Base-by-base conservation (phyloP, 2,888 invertebrate genomes). In the Sceliomorpha sp. region DNA sequence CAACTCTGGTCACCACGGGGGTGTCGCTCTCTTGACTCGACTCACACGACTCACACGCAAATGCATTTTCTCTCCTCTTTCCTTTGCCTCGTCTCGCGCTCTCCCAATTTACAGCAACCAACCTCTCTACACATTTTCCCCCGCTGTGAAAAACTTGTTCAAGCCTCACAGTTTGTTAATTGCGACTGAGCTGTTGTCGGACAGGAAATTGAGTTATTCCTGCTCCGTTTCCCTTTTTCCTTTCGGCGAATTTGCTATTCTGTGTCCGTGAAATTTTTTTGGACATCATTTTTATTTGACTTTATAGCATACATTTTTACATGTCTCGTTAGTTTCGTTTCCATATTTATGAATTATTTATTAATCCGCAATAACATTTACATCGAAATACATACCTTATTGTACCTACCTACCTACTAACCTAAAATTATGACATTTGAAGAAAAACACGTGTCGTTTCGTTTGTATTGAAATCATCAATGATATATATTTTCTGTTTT, bases 111-210 rank as follows among this genome's bases (percentile, higher is more conserved):
- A 72, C 58, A 72, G 72, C 63, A 69, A 50, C 63, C 64, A 47
- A 56, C 39, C 69, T 62, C 59, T 48, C 53, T 39, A 51, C 60
- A 58, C 39, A 55, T 68, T 74, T 80, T 76, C 55, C 63, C 48
- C 37, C 45, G 27, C 48, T 24, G 56, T 37, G 60, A 66, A 64
- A 71, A 68, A 72, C 72, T 79, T 75, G 75, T 67, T 72, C 62
- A 72, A 67, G 67, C 48, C 56, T 64, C 71, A 71, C 73, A 74
- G 73, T 80, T 80, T 76, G 77, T 82, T 82, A 82, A 82, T 82
- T 81, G 75, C 78, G 75, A 82, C 79, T 75, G 78, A 81, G 77
- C 79, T 77, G 78, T 78, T 80, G 80, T 77, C 78, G 75, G 70
- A 78, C 70, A 72, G 71, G 72, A 77, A 78, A 83, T 81, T 77